phyloP scores from a whole-genome alignment of 2,113 vertebrate genomes.

The Xiphias gladius region DNA sequence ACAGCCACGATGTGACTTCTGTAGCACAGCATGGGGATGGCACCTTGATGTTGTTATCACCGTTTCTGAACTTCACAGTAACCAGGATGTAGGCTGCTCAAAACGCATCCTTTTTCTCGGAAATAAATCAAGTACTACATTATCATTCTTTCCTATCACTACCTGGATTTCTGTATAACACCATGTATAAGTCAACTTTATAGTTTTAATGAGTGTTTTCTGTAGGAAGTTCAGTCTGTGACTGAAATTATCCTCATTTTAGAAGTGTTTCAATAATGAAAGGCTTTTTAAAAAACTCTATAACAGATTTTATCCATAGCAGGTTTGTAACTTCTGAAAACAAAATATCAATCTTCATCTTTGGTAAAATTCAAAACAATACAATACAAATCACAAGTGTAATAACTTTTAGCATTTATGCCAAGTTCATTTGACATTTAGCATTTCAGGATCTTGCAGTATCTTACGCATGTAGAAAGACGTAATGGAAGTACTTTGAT shows the following conservation, averaged over 20 bases:
- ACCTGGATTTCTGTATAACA: background rate
- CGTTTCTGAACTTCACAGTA: background rate
- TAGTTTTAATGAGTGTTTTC: no score
- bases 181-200: no score
- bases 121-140: background rate
- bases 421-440: background rate
- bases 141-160: background rate
- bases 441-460: background rate
- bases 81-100: background rate
- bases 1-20: slow-evolving; percentile 2
- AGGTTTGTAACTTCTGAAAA: background rate
- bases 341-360: background rate
- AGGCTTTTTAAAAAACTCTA: no score
- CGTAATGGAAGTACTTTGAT: background rate
- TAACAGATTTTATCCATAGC: no score
- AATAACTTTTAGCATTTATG: background rate
- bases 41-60: background rate
- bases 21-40: background rate
- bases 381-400: no score
- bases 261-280: no score
- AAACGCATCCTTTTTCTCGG: background rate
- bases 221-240: background rate
- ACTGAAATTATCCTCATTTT: no score
- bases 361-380: no score
- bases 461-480: background rate